Base-by-base conservation (phyloP, 2,797 vertebrate genomes). In the Dermochelys coriacea region DNA sequence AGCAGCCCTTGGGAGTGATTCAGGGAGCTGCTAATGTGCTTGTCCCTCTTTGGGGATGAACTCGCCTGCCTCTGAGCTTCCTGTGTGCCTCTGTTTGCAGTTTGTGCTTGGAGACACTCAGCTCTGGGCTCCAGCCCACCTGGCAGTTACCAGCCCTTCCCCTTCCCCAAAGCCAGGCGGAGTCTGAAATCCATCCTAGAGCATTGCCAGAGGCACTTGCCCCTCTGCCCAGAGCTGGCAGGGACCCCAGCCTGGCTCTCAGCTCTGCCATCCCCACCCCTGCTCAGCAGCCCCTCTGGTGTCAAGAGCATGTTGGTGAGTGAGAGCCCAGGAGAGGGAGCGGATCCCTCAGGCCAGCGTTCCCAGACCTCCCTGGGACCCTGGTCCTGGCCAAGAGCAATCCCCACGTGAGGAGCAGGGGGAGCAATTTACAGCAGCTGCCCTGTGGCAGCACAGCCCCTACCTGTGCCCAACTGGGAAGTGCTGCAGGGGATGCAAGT, bases 351-450 rank as follows among this genome's bases (percentile, higher is more conserved):
- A 18, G 19, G 59, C 50, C 86, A 71, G 55, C 50, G 45, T 75
- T 94, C 90, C 86, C 86, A 90, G 11, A 18, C 0, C 7, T 85
- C 81, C 81, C 79, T 1, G 0, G 16, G 88, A 88, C 84, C 82
- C 85, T 1, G 31, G 78, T 50, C 52, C 61, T 1, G 1, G 29
- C 57, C 55, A n/a, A 82, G 57, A 96, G 91, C 91, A 95, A 89
- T 87, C 96, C 97, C 88, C 85, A 88, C 6, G 94, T 94, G 95
- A 95, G 95, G 96, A 97, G 96, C 96, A 97, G 96, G 88, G 95
- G 97, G 96, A 91, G 97, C 90, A 93, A 90, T 94, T 98, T 97
- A 97, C 98, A 94, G 97, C 97, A 97, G 97, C 86, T 94, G 87
- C 96, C 96, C 97, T 31, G 96, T 96, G 71, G 96, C 95, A n/a